phyloP scores from a whole-genome alignment of 2,888 invertebrate genomes.

The Tetheella fluctuosa region DNA sequence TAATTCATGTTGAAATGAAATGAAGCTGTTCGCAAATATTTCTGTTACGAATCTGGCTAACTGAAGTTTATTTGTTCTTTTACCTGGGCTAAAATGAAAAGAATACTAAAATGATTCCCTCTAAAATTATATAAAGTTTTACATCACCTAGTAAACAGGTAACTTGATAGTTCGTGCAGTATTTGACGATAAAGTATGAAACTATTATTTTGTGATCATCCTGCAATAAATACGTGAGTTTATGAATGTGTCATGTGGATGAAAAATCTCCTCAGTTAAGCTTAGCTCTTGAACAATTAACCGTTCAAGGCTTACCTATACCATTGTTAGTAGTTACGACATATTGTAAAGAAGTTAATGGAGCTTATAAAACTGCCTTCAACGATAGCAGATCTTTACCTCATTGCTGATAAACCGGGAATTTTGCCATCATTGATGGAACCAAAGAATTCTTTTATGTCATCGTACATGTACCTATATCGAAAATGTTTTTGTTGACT shows the following conservation, averaged over 20 bases:
- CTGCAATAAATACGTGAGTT: neutral
- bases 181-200: neutral
- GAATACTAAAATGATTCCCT: no score
- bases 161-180: neutral
- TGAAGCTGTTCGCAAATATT: neutral
- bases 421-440: neutral
- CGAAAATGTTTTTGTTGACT: neutral
- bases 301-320: no score
- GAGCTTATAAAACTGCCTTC: neutral
- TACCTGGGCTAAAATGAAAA: no score
- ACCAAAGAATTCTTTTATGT: neutral
- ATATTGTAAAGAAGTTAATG: conserved; percentile 4
- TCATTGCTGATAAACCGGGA: neutral
- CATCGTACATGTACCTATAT: neutral
- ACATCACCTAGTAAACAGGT: neutral
- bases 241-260: neutral
- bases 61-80: no score
- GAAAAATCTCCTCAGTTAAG: no score
- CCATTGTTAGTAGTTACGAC: neutral
- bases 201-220: neutral
- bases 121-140: neutral
- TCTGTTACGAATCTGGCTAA: no score
- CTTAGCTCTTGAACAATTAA: no score
- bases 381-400: neutral
- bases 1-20: no score